Base-by-base conservation (phyloP, 1,140 invertebrate species). In the Aphelenchoides fujianensis region DNA sequence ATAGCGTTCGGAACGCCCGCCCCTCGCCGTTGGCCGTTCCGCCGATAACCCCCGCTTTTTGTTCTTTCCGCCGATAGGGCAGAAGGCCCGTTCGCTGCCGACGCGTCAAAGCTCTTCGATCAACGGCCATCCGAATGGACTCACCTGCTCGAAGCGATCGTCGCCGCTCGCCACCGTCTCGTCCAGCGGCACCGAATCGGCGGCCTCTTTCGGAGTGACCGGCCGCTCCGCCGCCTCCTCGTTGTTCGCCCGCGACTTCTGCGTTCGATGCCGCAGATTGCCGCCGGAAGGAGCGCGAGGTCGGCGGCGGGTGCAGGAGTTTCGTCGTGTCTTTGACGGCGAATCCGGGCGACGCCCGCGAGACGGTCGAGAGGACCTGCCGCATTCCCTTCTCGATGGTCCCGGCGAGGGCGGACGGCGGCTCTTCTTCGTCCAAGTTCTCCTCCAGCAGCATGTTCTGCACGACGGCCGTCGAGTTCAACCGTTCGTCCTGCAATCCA, bases 351-450 rank as follows among this genome's bases (percentile, higher is more conserved):
- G 70, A 68, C 23, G 74, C 36, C n/a, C 70, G 54, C 2, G 71
- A 69, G 16, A 80, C 78, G 16, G 78, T 79, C 2, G 71, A 74
- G 9, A 79, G 52, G 5, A 80, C 75, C 5, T 73, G 80, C 36
- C 79, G 66, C 73, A 80, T 75, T 34, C 73, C 61, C 9, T 76
- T 80, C 55, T 81, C 76, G 54, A 80, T 80, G 19, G 79, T 71
- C 27, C 68, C 74, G 2, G 78, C 79, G 28, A 80, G 27, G 12
- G 75, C 23, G n/a, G 67, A 66, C 12, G 72, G 74, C 27, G 75
- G 73, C 34, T 70, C 73, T 37, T 79, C 70, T 23, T 77, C 76
- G 34, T 80, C 75, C 16, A 71, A 34, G 3, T 69, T 62, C 68
- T 81, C 78, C 59, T 79, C 79, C 12, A 79, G 41, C 23, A 79